Percentiles rank a stretch among this genome's conserved stretches.
Evolutionary conservation across 2,888 invertebrate genomes (phyloP).

Genomic region (Pediacus dermestoides): DNA sequence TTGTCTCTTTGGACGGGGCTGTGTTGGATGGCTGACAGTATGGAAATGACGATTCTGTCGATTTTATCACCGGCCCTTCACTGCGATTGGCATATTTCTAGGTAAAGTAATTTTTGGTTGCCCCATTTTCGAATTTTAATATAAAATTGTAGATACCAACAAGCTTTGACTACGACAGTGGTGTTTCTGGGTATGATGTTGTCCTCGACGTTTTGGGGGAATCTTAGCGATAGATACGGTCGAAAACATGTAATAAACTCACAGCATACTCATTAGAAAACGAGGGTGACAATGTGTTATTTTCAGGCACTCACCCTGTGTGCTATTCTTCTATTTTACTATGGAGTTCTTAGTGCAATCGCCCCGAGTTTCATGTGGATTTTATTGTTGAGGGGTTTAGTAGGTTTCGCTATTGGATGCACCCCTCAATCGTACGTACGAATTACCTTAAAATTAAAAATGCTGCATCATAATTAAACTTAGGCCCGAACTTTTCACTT

Average conservation of each 20-base stretch:
- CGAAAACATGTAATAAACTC: conserved; percentile 68
- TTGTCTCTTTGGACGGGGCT: conserved; percentile 79
- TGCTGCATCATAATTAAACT: too few species aligned
- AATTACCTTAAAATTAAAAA: conserved; percentile 17
- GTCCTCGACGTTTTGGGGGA: conserved; percentile 94
- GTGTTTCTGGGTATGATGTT: conserved; percentile 97
- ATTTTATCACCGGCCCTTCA: conserved; percentile 90
- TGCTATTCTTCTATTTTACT: conserved; percentile 85
- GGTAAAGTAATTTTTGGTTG: conserved; percentile 43
- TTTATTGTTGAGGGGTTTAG: conserved; percentile 82
- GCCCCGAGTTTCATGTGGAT: conserved; percentile 91
- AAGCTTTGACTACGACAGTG: conserved; percentile 89
- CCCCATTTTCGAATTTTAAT: conserved; percentile 8
- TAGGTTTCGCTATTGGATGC: conserved; percentile 95
- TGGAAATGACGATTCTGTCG: conserved; percentile 97
- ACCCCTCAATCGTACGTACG: conserved; percentile 91
- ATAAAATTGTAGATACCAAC: conserved; percentile 65
- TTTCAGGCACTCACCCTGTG: conserved; percentile 83
- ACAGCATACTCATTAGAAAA: conserved; percentile 8
- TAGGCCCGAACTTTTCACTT: too few species aligned
- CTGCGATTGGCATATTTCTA: conserved; percentile 89
- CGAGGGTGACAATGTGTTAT: conserved; percentile 11
- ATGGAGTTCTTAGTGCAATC: conserved; percentile 84
- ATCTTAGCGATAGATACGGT: conserved; percentile 89
- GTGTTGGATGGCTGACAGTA: conserved; percentile 96